These are phyloP conservation scores for Columbina picui DNA, from an alignment of 2,113 vertebrate species.

Conservation along the genomic window DNA sequence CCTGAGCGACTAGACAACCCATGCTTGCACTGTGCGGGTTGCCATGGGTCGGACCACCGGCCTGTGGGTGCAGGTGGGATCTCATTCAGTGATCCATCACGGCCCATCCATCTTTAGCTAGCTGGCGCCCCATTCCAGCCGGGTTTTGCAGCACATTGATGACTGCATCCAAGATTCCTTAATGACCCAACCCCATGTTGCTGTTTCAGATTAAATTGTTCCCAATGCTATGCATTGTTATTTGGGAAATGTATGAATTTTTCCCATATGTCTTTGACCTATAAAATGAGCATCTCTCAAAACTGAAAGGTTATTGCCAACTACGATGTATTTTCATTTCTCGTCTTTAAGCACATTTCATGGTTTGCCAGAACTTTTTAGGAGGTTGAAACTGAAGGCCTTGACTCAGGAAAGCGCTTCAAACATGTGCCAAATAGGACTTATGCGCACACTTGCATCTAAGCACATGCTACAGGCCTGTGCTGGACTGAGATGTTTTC, in stretches of 20 bases:
- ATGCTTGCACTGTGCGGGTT: neutral
- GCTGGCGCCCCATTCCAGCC: neutral
- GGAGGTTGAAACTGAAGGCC: conserved; percentile 25
- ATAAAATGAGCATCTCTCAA: neutral
- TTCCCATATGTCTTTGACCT: conserved; percentile 42
- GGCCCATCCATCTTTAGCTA: neutral
- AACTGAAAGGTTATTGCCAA: conserved; percentile 26
- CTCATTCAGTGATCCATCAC: neutral
- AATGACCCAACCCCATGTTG: neutral
- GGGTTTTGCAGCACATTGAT: neutral
- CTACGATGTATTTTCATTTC: neutral
- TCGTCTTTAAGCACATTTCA: conserved; percentile 32
- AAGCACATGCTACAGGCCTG: neutral
- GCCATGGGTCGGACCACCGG: accelerated
- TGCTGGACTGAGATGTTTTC: neutral
- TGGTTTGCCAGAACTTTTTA: conserved; percentile 36
- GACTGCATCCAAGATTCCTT: neutral
- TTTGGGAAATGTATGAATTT: conserved; percentile 1
- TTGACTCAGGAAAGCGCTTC: neutral
- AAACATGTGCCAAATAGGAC: neutral
- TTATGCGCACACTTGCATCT: neutral
- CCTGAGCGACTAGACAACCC: neutral
- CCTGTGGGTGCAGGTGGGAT: neutral
- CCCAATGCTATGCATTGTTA: neutral
- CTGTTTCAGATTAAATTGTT: conserved; percentile 43